phyloP scores from a whole-genome alignment of 2,888 invertebrate genomes.

The Diarsia dahlii region DNA sequence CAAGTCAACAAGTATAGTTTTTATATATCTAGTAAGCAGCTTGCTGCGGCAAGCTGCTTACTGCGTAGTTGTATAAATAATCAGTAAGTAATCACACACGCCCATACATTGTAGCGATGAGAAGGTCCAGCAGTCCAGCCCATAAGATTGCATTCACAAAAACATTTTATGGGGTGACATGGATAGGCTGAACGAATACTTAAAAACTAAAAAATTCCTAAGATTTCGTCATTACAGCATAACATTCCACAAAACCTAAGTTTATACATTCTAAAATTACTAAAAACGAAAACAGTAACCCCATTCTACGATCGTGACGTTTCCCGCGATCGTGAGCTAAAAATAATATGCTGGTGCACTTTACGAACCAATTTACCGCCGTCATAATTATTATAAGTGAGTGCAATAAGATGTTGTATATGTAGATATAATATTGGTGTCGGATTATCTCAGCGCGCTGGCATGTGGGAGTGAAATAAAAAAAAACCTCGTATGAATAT shows the following conservation, averaged over 20 bases:
- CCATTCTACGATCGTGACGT: conserved; percentile 45
- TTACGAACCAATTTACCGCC: conserved; percentile 51
- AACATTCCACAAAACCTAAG: conserved; percentile 12
- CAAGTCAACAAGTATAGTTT: too few relatives aligned
- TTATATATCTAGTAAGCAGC: too few relatives aligned
- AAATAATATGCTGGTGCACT: conserved; percentile 65
- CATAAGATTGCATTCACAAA: not conserved
- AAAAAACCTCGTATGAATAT: conserved; percentile 56
- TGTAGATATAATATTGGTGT: conserved; percentile 40
- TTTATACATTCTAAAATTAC: conserved; percentile 47
- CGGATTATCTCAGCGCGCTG: conserved; percentile 66
- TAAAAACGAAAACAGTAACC: conserved; percentile 46
- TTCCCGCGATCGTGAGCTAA: conserved; percentile 61
- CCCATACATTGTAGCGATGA: not conserved
- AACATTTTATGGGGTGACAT: too few relatives aligned
- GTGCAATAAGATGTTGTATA: conserved; percentile 42
- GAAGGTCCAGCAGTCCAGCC: not conserved
- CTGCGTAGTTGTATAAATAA: conserved; percentile 11
- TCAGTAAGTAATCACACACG: not conserved
- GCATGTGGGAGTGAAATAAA: conserved; percentile 51
- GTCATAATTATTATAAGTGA: conserved; percentile 35
- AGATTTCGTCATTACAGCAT: conserved; percentile 8
- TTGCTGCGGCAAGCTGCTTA: conserved; percentile 5
- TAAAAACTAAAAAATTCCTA: not conserved
- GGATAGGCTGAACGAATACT: not conserved